Percentiles rank a stretch among this genome's conserved stretches.
Evolutionary conservation across 2,113 vertebrate genomes (phyloP).

Genomic region (Hydrolagus affinis): DNA sequence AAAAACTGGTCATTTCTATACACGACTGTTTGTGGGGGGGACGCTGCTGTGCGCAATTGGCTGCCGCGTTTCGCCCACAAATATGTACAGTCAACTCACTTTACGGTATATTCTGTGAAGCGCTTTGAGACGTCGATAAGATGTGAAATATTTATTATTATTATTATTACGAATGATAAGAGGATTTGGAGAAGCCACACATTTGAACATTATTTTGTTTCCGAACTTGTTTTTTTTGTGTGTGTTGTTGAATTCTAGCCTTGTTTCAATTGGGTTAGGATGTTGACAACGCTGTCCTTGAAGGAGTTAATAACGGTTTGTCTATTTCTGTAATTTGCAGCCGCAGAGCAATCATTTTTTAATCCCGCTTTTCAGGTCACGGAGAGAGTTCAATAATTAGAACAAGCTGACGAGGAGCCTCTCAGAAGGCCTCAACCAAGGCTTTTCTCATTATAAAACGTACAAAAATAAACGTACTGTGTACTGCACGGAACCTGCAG

Average conservation of each 20-base stretch:
- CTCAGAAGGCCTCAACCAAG: conserved; percentile 10
- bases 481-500: background rate
- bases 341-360: conserved; percentile 16
- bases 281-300: background rate
- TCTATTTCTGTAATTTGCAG: background rate
- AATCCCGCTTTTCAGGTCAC: conserved; percentile 30
- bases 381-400: conserved; percentile 24
- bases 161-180: too few relatives aligned
- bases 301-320: conserved; percentile 6
- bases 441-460: conserved; percentile 28
- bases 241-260: background rate
- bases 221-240: too few relatives aligned
- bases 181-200: too few relatives aligned
- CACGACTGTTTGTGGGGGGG: too few relatives aligned
- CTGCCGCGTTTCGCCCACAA: too few relatives aligned
- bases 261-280: background rate
- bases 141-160: too few relatives aligned
- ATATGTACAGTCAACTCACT: too few relatives aligned
- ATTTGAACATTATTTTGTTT: too few relatives aligned
- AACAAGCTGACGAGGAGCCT: conserved; percentile 25
- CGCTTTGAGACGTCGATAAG: too few relatives aligned
- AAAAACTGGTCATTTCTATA: too few relatives aligned
- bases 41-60: too few relatives aligned
- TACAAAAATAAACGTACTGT: conserved; percentile 25
- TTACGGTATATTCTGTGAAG: too few relatives aligned